Percentiles rank a stretch among this genome's conserved stretches.
These are phyloP conservation scores for Urechis unicinctus DNA, from an alignment of 2,888 invertebrate species.

Conservation along the genomic window DNA sequence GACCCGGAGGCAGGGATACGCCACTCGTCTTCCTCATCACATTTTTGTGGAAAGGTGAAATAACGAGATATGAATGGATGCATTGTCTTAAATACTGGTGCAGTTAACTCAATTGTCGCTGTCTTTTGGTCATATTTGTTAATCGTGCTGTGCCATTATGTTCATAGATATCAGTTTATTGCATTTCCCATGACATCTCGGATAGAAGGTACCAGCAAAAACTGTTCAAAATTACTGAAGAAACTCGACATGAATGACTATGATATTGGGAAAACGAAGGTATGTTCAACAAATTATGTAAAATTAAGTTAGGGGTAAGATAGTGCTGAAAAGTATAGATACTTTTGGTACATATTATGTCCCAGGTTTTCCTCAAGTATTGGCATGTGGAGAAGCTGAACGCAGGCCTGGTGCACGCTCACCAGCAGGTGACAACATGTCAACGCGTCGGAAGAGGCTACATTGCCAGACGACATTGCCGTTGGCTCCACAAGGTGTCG, in stretches of 20 bases:
- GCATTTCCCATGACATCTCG: no score
- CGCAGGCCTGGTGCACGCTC: conserved; percentile 20
- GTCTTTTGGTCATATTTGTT: background rate
- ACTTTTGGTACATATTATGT: background rate
- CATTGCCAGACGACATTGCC: conserved; percentile 22
- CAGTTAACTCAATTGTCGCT: background rate
- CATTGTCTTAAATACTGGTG: background rate
- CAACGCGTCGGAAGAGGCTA: conserved; percentile 23
- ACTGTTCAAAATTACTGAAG: conserved; percentile 9
- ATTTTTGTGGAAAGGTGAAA: conserved; percentile 19
- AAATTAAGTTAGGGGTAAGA: no score
- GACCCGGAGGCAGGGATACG: conserved; percentile 40
- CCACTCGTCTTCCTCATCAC: conserved; percentile 60
- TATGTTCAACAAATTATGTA: no score
- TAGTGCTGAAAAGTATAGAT: no score
- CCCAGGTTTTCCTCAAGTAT: conserved; percentile 39
- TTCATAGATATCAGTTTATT: conserved; percentile 1
- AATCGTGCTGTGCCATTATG: background rate
- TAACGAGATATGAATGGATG: background rate
- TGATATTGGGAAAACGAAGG: conserved; percentile 12
- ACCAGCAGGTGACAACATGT: conserved; percentile 20
- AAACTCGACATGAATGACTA: conserved; percentile 7
- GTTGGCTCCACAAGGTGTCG: conserved; percentile 2
- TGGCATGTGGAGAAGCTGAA: conserved; percentile 37
- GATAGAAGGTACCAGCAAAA: no score